Conservation (phyloP, 2,888 invertebrate genomes). For the Ophion costatus region DNA sequence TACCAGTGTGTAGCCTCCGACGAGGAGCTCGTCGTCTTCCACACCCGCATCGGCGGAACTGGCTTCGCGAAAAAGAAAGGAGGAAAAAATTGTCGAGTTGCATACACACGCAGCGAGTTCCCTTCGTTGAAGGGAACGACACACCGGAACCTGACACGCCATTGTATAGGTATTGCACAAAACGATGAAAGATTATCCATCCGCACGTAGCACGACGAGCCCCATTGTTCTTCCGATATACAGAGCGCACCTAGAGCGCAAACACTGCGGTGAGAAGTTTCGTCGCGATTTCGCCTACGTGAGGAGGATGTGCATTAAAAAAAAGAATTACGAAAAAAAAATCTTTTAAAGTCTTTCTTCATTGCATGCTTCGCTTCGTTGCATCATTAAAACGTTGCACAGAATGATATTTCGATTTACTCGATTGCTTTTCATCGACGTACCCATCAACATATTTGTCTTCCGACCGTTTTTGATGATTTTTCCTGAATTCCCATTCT, state of each 20-base stretch:
- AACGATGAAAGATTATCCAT: conserved; percentile 78
- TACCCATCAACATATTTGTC: not conserved
- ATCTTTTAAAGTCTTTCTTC: not conserved
- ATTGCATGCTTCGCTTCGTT: conserved; percentile 10
- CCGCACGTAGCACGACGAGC: conserved; percentile 66
- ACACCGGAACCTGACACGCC: conserved; percentile 72
- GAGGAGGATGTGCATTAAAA: conserved; percentile 20
- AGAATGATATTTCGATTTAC: not conserved
- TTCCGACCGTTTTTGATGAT: too few relatives aligned
- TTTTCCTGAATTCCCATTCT: too few relatives aligned
- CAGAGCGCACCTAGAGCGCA: conserved; percentile 25
- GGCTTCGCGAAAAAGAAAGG: conserved; percentile 9
- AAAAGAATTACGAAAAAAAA: not conserved
- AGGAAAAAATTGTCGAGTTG: conserved; percentile 8
- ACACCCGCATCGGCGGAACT: conserved; percentile 25
- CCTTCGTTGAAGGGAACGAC: conserved; percentile 42
- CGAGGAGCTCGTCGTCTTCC: conserved; percentile 22
- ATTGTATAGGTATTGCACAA: conserved; percentile 71
- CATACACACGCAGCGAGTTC: conserved; percentile 14
- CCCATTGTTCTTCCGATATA: conserved; percentile 58
- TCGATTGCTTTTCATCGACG: not conserved
- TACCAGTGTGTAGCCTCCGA: not conserved
- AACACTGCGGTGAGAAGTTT: conserved; percentile 45
- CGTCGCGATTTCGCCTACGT: conserved; percentile 40
- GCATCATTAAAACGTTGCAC: not conserved